phyloP scores from a whole-genome alignment of 2,797 vertebrate species.

The Mormyrops attenuatus region DNA sequence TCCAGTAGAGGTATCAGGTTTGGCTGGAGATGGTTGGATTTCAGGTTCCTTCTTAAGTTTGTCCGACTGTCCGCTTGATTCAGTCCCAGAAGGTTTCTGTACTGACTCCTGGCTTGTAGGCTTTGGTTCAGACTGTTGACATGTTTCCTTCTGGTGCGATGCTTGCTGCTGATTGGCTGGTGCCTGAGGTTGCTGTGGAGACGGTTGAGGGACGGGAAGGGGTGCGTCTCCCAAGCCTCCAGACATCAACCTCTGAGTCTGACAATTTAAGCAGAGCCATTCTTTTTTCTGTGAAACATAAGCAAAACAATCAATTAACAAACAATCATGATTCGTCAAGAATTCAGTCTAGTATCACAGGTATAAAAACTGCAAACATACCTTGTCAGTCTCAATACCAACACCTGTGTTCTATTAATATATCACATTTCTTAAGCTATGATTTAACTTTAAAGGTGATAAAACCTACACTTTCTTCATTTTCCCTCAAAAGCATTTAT shows the following conservation, averaged over 20 bases:
- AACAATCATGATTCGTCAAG: background rate
- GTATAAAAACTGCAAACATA: background rate
- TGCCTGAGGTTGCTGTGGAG: conserved; percentile 71
- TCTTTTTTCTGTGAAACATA: conserved; percentile 84
- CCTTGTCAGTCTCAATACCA: background rate
- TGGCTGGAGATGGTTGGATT: conserved; percentile 55
- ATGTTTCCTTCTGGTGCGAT: conserved; percentile 54
- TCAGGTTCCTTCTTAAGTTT: conserved; percentile 43
- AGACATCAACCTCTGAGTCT: conserved; percentile 89
- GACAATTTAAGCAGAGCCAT: conserved; percentile 98
- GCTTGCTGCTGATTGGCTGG: conserved; percentile 57
- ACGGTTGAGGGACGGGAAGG: conserved; percentile 65
- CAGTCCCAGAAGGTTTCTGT: conserved; percentile 46
- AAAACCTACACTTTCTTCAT: background rate
- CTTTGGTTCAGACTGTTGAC: conserved; percentile 54
- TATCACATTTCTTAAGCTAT: background rate
- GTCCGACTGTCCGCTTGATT: conserved; percentile 46
- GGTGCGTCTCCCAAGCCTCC: conserved; percentile 80
- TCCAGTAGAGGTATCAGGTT: conserved; percentile 44
- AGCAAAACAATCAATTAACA: background rate
- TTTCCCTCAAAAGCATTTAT: background rate
- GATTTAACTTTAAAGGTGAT: background rate
- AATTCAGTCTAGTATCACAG: background rate
- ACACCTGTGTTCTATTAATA: background rate
- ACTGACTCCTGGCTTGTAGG: conserved; percentile 38